phyloP scores from a whole-genome alignment of 2,888 invertebrate species.

The Drosophila nr. perissopoda region DNA sequence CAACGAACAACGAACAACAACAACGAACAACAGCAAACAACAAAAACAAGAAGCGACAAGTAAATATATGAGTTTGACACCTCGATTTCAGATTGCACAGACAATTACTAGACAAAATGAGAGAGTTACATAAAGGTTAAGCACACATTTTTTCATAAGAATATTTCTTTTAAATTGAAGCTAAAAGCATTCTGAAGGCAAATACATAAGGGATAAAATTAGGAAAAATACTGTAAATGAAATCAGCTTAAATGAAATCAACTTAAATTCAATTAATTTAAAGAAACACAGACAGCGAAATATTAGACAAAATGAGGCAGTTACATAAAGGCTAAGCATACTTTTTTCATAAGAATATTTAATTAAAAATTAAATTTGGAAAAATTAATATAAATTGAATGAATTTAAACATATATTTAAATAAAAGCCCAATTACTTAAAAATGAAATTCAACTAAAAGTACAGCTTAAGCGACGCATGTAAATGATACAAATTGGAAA shows the following conservation, averaged over 20 bases:
- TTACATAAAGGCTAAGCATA: slow-evolving; percentile 14
- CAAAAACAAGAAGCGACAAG: slow-evolving; percentile 52
- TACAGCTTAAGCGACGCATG: neutral
- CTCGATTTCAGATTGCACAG: slow-evolving; percentile 54
- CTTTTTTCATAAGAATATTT: neutral
- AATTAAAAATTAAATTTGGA: neutral
- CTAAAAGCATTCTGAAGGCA: no score
- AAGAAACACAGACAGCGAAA: neutral
- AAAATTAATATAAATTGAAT: neutral
- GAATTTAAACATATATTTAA: neutral
- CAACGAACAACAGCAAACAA: neutral
- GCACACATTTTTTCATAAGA: neutral
- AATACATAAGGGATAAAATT: no score
- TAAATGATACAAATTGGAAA: neutral
- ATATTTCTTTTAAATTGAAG: neutral
- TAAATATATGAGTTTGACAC: slow-evolving; percentile 73
- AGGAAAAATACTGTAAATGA: no score
- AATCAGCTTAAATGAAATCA: no score
- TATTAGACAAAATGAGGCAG: neutral
- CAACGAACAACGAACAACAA: slow-evolving; percentile 36
- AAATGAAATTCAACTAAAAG: neutral
- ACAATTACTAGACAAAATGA: neutral
- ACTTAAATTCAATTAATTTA: no score
- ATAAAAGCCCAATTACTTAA: neutral
- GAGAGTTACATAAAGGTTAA: slow-evolving; percentile 10